phyloP scores from a whole-genome alignment of 1,140 invertebrate genomes.

The Antheraea pernyi region DNA sequence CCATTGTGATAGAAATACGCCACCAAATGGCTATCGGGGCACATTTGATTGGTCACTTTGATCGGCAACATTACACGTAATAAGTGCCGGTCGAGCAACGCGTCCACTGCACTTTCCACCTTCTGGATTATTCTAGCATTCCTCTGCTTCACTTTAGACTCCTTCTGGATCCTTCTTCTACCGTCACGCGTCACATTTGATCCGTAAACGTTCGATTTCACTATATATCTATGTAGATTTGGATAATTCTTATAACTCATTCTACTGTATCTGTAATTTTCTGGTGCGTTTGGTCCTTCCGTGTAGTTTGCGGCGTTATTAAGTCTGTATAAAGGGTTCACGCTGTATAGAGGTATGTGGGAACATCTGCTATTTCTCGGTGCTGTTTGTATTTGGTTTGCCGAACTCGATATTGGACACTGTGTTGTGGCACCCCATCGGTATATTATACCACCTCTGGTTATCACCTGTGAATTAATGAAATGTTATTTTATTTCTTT shows the following conservation, averaged over 20 bases:
- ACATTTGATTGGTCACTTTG: constrained; percentile 81
- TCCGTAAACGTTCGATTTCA: not conserved
- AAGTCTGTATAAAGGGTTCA: not conserved
- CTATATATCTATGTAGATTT: not conserved
- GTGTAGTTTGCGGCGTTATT: not conserved
- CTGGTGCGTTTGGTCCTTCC: not conserved
- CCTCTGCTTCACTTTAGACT: not conserved
- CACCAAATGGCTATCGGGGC: constrained; percentile 82
- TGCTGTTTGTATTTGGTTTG: constrained; percentile 38
- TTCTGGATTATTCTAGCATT: not conserved
- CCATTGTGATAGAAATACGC: constrained; percentile 85
- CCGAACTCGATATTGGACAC: constrained; percentile 47
- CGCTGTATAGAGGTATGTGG: constrained; percentile 7
- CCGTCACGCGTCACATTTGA: not conserved
- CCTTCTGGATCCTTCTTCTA: not conserved
- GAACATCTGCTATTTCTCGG: constrained; percentile 38
- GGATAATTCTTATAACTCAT: not conserved
- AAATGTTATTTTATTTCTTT: no score
- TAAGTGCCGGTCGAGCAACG: constrained; percentile 45
- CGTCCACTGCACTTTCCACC: constrained; percentile 22
- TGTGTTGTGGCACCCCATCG: constrained; percentile 70
- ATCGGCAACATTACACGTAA: constrained; percentile 60
- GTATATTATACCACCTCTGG: constrained; percentile 63
- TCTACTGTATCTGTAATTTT: not conserved
- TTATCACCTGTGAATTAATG: constrained; percentile 52